These are phyloP conservation scores for Acanthosepion lycidas DNA, from an alignment of 2,888 invertebrate genomes.

Conservation along the genomic window DNA sequence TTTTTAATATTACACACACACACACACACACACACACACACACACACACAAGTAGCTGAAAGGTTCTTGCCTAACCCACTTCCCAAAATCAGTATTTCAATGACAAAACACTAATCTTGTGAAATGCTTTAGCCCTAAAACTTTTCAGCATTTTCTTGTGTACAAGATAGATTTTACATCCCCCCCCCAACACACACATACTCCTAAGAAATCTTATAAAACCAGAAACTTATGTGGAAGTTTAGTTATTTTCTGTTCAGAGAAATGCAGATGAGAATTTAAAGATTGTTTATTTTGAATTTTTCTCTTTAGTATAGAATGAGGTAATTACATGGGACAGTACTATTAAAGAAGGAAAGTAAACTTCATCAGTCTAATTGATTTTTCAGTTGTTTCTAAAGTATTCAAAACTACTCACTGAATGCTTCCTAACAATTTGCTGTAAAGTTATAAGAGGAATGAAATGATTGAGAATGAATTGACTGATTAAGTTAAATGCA, in stretches of 20 bases:
- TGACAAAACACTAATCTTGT: no score
- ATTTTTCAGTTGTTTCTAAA: not conserved
- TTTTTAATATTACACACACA: no score
- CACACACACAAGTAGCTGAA: no score
- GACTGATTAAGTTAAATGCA: not conserved
- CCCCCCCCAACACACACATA: no score
- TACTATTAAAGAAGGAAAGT: not conserved
- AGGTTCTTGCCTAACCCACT: no score
- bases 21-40: no score
- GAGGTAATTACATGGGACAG: slow-evolving; percentile 33
- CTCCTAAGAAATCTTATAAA: not conserved
- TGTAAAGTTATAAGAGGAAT: not conserved
- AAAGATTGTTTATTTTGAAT: not conserved
- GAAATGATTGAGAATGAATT: not conserved
- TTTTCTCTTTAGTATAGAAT: not conserved
- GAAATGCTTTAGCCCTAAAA: no score
- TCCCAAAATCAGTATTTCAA: no score
- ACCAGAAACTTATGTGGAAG: not conserved
- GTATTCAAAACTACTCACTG: not conserved
- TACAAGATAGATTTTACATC: no score
- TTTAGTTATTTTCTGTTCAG: not conserved
- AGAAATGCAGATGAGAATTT: slow-evolving; percentile 7
- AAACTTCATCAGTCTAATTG: slow-evolving; percentile 12
- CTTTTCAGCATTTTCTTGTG: no score
- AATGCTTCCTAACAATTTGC: not conserved